A percentile compares a stretch with the other conserved stretches of the same genome.
Conservation (phyloP, 2,797 vertebrate species). For the Xenopus petersii region DNA sequence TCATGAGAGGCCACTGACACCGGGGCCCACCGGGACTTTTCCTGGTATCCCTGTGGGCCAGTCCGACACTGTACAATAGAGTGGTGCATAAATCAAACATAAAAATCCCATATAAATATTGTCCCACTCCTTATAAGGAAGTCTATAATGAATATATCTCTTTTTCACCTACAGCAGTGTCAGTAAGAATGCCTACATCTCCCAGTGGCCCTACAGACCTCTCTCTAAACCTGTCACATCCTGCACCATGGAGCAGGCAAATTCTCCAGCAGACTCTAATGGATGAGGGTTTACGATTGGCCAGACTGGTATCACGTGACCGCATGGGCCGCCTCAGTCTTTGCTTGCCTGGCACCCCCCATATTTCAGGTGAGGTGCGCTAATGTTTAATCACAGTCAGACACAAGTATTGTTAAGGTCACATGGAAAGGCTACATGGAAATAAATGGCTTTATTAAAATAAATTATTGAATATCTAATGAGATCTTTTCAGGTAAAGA, state of each 20-base stretch:
- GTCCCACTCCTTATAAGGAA: not conserved
- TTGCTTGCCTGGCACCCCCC: conserved; percentile 74
- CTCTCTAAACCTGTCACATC: conserved; percentile 76
- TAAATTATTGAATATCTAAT: no score
- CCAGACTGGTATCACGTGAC: conserved; percentile 90
- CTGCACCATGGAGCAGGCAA: conserved; percentile 86
- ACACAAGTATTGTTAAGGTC: no score
- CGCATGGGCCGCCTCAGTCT: conserved; percentile 81
- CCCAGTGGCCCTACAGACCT: conserved; percentile 63
- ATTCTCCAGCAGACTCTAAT: conserved; percentile 95
- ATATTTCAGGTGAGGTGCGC: conserved; percentile 74
- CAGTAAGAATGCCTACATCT: conserved; percentile 74
- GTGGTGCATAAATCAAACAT: no score
- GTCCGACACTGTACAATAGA: no score
- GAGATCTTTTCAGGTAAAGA: no score
- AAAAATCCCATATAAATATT: no score
- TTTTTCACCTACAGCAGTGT: conserved; percentile 60
- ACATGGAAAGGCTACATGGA: no score
- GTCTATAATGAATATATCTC: not conserved
- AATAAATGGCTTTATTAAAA: no score
- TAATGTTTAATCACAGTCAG: no score
- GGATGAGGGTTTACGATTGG: conserved; percentile 94
- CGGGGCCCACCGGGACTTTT: no score
- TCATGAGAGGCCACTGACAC: no score
- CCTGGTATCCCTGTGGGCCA: no score